These are phyloP conservation scores for Pogonocherus hispidulus DNA, from an alignment of 2,888 invertebrate genomes.

Conservation along the genomic window DNA sequence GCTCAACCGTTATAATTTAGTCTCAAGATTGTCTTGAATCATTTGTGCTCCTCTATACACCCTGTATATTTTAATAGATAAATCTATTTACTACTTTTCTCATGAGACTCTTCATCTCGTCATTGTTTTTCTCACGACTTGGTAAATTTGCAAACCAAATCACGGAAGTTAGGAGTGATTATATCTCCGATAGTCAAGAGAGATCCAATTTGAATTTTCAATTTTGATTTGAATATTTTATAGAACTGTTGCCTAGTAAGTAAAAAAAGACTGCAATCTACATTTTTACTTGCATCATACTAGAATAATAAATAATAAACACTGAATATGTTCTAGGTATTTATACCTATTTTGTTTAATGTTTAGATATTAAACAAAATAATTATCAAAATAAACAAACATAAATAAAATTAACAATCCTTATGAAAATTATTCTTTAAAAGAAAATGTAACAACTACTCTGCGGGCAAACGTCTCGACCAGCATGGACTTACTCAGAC, in stretches of 20 bases:
- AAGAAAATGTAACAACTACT: no score
- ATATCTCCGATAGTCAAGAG: slow-evolving; percentile 13
- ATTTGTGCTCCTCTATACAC: no score
- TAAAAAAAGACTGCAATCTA: slow-evolving; percentile 1
- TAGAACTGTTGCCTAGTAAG: slow-evolving; percentile 28
- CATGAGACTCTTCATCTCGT: not conserved
- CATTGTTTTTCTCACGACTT: slow-evolving; percentile 22
- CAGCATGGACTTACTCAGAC: no score
- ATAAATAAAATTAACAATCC: no score
- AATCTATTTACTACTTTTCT: not conserved
- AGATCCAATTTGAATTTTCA: slow-evolving; percentile 32
- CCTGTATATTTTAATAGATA: not conserved
- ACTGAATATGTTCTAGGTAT: not conserved
- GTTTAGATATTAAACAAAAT: no score
- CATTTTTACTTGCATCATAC: no score
- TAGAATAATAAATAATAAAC: not conserved
- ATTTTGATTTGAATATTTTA: slow-evolving; percentile 11
- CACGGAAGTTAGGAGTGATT: slow-evolving; percentile 20
- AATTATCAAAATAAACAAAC: no score
- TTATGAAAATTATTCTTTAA: no score
- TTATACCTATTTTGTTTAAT: no score
- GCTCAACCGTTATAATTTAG: no score
- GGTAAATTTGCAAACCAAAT: slow-evolving; percentile 13
- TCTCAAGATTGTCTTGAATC: no score
- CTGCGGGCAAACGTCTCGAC: no score